These are phyloP conservation scores for Trichosurus vulpecula DNA, from an alignment of 2,797 vertebrate genomes.

Conservation along the genomic window DNA sequence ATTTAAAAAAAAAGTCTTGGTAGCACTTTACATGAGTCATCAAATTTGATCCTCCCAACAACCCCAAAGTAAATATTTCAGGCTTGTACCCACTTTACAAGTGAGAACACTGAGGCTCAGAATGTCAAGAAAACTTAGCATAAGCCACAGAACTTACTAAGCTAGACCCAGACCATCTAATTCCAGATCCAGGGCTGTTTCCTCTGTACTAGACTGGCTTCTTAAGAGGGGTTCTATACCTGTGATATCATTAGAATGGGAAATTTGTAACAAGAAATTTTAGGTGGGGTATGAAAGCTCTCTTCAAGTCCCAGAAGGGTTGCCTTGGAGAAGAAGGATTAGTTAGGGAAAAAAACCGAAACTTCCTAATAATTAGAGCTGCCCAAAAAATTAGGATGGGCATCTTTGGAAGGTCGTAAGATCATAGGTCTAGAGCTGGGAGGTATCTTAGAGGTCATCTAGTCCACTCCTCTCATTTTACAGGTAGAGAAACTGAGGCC, in stretches of 20 bases:
- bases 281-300: not conserved
- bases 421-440: not conserved
- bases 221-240: not conserved
- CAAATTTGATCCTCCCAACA: not conserved
- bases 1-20: not conserved
- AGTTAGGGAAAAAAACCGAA: accelerated
- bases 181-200: not conserved
- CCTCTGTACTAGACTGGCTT: not conserved
- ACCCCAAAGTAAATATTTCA: not conserved
- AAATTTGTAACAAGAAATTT: not conserved
- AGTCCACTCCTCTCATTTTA: not conserved
- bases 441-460: not conserved
- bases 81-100: not conserved
- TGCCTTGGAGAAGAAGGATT: not conserved
- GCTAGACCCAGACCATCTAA: not conserved
- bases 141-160: not conserved
- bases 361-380: not conserved
- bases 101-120: not conserved
- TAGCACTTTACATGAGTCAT: not conserved
- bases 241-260: not conserved
- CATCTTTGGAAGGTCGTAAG: not conserved
- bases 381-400: not conserved
- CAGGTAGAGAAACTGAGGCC: too few relatives aligned
- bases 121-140: not conserved
- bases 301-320: not conserved